A percentile compares a stretch with the other conserved stretches of the same genome.
Conservation (phyloP, 2,888 invertebrate species). For the Galerucella nymphaeae region DNA sequence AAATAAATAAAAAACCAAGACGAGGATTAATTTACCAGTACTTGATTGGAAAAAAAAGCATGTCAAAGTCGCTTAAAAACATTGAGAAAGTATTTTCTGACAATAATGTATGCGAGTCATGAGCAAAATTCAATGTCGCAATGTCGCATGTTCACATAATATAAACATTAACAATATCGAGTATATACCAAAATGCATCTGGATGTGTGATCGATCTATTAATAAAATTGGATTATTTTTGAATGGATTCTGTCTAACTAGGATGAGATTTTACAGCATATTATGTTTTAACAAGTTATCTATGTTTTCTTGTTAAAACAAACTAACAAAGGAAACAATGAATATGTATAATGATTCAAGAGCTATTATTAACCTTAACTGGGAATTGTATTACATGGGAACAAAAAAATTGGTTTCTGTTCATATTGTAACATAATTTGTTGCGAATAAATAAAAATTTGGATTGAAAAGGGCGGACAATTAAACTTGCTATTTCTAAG, state of each 20-base stretch:
- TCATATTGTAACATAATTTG: too few relatives aligned
- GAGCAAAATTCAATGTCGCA: slow-evolving; percentile 1
- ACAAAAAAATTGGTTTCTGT: neutral
- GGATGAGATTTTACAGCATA: neutral
- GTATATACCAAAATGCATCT: neutral
- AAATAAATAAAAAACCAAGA: too few relatives aligned
- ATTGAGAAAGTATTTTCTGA: neutral
- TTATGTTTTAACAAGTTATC: neutral
- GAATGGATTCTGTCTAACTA: neutral
- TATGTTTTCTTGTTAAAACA: neutral
- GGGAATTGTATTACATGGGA: neutral
- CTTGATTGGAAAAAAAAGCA: neutral
- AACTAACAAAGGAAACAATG: neutral
- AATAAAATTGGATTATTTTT: neutral
- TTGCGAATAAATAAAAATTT: too few relatives aligned
- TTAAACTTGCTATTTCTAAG: too few relatives aligned
- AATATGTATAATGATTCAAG: neutral
- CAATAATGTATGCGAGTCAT: neutral
- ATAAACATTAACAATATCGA: neutral
- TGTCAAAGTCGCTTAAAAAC: slow-evolving; percentile 15
- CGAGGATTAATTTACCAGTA: neutral
- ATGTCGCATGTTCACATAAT: neutral
- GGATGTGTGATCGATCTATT: neutral
- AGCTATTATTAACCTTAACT: neutral
- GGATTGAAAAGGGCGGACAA: too few relatives aligned